A percentile compares a stretch with the other conserved stretches of the same genome.
phyloP scores from a whole-genome alignment of 2,797 vertebrate species.

The Phalanger gymnotis region DNA sequence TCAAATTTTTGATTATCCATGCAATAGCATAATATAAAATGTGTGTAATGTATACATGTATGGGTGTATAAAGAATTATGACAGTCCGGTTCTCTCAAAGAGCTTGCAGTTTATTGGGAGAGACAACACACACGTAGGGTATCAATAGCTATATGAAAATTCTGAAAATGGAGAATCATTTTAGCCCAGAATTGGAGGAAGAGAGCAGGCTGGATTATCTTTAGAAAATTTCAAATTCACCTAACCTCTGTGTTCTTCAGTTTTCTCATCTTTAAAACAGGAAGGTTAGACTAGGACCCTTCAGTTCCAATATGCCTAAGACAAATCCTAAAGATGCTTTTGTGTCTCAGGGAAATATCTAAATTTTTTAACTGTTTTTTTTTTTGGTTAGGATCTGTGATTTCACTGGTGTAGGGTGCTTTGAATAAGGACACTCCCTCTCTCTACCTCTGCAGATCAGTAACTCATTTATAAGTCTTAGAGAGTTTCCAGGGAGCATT shows the following conservation, averaged over 20 bases:
- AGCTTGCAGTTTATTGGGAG: background rate
- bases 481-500: background rate
- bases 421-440: background rate
- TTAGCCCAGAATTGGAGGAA: background rate
- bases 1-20: background rate
- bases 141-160: background rate
- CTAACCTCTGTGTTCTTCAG: background rate
- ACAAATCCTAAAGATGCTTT: conserved; percentile 1
- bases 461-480: background rate
- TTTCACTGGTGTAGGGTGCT: background rate
- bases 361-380: background rate
- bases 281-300: background rate
- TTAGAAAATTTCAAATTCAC: background rate
- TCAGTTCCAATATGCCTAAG: background rate
- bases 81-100: background rate
- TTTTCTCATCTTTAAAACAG: background rate
- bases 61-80: background rate
- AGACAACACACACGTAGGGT: background rate
- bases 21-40: background rate
- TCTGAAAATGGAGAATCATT: background rate
- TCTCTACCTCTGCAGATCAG: background rate
- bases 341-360: conserved; percentile 1
- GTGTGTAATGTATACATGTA: background rate
- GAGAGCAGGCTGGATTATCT: background rate
- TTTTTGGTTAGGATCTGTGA: background rate